These are phyloP conservation scores for Aphis gossypii DNA, from an alignment of 1,140 invertebrate species.

Conservation along the genomic window DNA sequence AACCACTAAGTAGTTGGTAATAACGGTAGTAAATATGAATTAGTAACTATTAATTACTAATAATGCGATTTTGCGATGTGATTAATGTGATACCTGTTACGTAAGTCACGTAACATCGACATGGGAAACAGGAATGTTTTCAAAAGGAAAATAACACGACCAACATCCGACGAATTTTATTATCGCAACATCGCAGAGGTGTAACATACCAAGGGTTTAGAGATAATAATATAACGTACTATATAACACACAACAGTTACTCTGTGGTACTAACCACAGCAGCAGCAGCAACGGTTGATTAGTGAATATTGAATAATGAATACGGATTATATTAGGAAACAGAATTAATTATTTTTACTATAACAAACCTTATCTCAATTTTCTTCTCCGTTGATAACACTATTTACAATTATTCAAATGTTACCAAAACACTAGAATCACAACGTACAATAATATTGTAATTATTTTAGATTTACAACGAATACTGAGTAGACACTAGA, in stretches of 20 bases:
- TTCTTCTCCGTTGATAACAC: not conserved
- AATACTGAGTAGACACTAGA: too few species aligned
- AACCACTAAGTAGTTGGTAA: too few species aligned
- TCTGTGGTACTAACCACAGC: too few species aligned
- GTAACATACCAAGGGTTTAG: not conserved
- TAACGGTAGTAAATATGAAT: too few species aligned
- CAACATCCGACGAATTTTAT: not conserved
- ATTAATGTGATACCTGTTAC: not conserved
- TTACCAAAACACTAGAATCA: not conserved
- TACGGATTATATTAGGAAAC: too few species aligned
- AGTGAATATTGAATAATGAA: too few species aligned
- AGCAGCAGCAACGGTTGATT: too few species aligned
- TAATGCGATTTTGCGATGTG: too few species aligned
- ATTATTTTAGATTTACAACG: not conserved
- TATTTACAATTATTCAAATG: not conserved
- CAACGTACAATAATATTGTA: not conserved
- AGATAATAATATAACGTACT: too few species aligned
- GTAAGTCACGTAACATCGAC: not conserved
- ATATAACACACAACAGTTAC: too few species aligned
- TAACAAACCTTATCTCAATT: not conserved
- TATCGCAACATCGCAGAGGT: not conserved
- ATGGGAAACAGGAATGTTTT: not conserved
- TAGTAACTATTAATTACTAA: too few species aligned
- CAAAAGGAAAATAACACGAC: not conserved
- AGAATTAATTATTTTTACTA: too few species aligned